Conservation (phyloP, 37 sponge, comb jelly and placozoan genomes). For the Oscarella lobularis region DNA sequence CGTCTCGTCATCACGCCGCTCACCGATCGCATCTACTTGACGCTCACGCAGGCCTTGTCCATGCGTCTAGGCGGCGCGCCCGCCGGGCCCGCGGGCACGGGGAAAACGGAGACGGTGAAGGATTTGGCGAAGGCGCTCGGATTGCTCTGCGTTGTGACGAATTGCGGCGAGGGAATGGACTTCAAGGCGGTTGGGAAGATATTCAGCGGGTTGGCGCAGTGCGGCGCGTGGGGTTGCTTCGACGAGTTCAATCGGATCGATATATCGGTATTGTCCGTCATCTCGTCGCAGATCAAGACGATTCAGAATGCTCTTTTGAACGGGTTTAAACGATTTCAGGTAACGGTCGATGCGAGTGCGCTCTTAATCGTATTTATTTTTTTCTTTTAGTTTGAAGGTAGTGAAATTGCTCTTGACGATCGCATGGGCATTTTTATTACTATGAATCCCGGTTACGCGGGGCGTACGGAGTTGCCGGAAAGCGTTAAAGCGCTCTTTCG, state of each 20-base stretch:
- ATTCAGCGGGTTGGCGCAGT: slow-evolving; percentile 96
- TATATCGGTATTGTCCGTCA: slow-evolving; percentile 95
- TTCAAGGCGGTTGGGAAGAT: slow-evolving; percentile 99
- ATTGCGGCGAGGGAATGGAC: slow-evolving; percentile 99
- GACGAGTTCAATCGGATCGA: slow-evolving; percentile 99
- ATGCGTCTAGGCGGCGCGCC: slow-evolving; percentile 96
- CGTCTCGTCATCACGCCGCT: slow-evolving; percentile 92
- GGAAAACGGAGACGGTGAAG: slow-evolving; percentile 97
- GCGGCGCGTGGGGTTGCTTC: slow-evolving; percentile 99
- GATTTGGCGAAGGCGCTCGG: slow-evolving; percentile 98
- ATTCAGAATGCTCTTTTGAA: slow-evolving; percentile 93
- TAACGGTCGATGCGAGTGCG: background rate
- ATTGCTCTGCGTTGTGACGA: slow-evolving; percentile 96
- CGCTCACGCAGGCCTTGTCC: slow-evolving; percentile 82
- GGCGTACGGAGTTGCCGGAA: slow-evolving; percentile 99
- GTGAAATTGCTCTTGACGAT: slow-evolving; percentile 84
- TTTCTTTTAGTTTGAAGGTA: slow-evolving; percentile 74
- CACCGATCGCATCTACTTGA: slow-evolving; percentile 94
- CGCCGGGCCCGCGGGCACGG: slow-evolving; percentile 99
- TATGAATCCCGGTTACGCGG: slow-evolving; percentile 99
- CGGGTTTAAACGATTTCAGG: slow-evolving; percentile 86
- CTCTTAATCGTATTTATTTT: background rate
- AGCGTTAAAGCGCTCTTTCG: slow-evolving; percentile 97
- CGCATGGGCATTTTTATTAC: slow-evolving; percentile 98
- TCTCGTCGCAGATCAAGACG: slow-evolving; percentile 96